Evolutionary conservation across 2,113 vertebrate genomes (phyloP).

Genomic region (Vulpes ferrilata): DNA sequence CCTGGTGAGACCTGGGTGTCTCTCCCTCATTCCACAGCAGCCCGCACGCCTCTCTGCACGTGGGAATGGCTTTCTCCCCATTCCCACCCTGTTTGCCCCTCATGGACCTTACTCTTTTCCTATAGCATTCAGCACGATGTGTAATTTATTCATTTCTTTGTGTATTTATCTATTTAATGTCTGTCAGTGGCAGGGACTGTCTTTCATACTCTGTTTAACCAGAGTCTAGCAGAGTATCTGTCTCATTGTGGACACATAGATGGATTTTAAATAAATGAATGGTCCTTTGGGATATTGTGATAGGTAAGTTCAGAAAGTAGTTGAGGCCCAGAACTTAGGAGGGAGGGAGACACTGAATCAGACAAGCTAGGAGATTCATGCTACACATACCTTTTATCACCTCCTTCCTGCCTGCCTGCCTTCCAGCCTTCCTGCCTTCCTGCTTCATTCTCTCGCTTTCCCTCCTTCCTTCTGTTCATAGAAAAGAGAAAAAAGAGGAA

Average conservation of each 20-base stretch:
- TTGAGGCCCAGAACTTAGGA: background rate
- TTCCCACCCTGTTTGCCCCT: background rate
- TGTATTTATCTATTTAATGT: background rate
- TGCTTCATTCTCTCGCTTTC: background rate
- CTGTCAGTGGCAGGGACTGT: background rate
- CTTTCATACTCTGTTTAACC: background rate
- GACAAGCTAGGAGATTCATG: background rate
- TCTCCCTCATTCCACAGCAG: no score
- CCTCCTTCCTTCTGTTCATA: background rate
- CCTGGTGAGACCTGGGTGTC: background rate
- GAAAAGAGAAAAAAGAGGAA: background rate
- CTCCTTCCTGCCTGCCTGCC: accelerated
- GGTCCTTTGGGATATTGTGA: background rate
- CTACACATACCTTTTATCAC: background rate
- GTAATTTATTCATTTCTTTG: background rate
- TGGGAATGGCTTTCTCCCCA: accelerated
- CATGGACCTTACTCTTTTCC: background rate
- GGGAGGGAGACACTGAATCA: background rate
- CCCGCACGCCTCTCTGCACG: accelerated
- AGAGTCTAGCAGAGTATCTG: background rate
- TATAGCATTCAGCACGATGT: accelerated
- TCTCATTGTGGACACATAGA: background rate
- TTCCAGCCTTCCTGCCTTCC: accelerated
- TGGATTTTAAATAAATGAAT: background rate
- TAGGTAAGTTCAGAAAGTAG: background rate